Percentiles rank a stretch among this genome's conserved stretches.
These are phyloP conservation scores for Microplitis manilae DNA, from an alignment of 2,888 invertebrate genomes.

Conservation along the genomic window DNA sequence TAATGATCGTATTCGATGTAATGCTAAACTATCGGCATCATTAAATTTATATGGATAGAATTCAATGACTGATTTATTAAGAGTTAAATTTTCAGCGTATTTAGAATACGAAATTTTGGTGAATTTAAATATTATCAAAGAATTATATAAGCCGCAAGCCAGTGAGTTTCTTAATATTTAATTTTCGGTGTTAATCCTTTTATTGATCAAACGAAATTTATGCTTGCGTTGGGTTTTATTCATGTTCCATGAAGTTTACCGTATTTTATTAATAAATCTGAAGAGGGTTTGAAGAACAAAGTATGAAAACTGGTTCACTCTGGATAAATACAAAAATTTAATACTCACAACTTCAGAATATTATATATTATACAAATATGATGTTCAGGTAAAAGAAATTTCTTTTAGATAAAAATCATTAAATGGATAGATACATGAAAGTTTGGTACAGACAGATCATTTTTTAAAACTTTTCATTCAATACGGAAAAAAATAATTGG, in stretches of 20 bases:
- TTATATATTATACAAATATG: no score
- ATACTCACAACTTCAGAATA: no score
- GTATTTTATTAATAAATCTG: background rate
- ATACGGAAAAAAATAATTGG: no score
- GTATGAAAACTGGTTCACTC: no score
- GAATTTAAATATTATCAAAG: background rate
- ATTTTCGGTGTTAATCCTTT: background rate
- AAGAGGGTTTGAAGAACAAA: background rate
- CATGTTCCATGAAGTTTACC: background rate
- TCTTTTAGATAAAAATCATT: no score
- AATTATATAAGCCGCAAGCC: background rate
- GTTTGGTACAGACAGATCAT: no score
- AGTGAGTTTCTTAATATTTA: background rate
- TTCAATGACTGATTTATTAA: background rate
- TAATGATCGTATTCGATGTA: slow-evolving; percentile 25
- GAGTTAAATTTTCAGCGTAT: background rate
- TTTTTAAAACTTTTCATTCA: no score
- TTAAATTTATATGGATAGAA: background rate
- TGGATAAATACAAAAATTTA: no score
- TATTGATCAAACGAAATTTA: background rate
- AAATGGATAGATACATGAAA: no score
- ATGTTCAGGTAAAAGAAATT: no score
- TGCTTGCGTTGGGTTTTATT: background rate
- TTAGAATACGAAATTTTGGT: background rate
- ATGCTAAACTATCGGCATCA: slow-evolving; percentile 18